These are phyloP conservation scores for Frankliniella fusca DNA, from an alignment of 2,888 invertebrate species.

Conservation along the genomic window DNA sequence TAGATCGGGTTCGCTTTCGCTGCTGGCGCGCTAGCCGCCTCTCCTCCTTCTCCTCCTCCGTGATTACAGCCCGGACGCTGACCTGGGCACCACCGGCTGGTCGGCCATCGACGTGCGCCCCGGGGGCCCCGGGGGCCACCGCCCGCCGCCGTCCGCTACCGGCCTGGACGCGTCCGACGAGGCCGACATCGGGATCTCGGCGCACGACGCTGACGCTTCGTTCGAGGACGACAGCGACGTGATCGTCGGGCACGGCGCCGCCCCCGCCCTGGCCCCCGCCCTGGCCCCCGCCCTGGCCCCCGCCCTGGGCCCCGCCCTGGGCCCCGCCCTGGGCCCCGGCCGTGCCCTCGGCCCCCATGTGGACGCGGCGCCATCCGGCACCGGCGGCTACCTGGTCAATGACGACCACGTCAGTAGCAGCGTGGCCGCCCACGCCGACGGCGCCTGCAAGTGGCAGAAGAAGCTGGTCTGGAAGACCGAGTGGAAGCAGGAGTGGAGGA, in stretches of 20 bases:
- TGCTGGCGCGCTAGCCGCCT: no score
- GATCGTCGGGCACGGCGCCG: not conserved
- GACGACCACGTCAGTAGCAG: not conserved
- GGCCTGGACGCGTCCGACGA: not conserved
- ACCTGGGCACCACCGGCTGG: not conserved
- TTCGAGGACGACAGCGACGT: not conserved
- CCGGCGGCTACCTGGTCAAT: not conserved
- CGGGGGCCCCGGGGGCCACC: not conserved
- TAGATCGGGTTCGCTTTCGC: no score
- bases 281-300: no score
- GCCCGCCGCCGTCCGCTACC: not conserved
- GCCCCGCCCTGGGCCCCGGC: not conserved
- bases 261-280: no score
- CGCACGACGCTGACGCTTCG: not conserved
- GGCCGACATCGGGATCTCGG: slow-evolving; percentile 14
- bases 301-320: no score
- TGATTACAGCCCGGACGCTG: not conserved
- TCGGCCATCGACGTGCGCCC: not conserved
- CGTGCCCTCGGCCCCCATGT: not conserved
- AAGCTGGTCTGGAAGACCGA: slow-evolving; percentile 8
- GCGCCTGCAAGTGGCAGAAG: slow-evolving; percentile 14
- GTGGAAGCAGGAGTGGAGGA: slow-evolving; percentile 16
- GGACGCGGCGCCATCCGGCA: not conserved
- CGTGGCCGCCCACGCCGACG: not conserved
- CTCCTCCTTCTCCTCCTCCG: no score